Evolutionary conservation across 2,888 invertebrate genomes (phyloP).

Genomic region (Aporophyla nigra): DNA sequence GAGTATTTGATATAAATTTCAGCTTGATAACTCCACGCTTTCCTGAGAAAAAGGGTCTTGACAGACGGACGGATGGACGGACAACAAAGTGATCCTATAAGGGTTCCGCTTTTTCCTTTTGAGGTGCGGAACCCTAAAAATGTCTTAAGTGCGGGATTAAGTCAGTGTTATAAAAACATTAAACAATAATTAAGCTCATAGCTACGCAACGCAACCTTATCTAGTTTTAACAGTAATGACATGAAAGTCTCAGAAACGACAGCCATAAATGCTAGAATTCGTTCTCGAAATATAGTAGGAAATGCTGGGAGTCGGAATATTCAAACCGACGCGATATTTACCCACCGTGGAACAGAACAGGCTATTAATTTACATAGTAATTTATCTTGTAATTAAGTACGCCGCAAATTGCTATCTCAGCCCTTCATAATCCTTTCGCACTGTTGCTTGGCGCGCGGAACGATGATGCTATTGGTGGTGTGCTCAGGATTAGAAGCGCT

Average conservation of each 20-base stretch:
- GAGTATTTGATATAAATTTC: no score
- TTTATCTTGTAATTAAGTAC: conserved; percentile 91
- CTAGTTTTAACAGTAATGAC: conserved; percentile 21
- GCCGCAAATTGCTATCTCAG: conserved; percentile 90
- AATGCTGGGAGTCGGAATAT: conserved; percentile 53
- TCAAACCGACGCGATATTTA: conserved; percentile 64
- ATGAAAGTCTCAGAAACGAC: conserved; percentile 30
- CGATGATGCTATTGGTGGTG: conserved; percentile 73
- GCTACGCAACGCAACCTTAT: not conserved
- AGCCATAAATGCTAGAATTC: conserved; percentile 38
- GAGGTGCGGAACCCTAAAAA: no score
- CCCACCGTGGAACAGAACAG: conserved; percentile 61
- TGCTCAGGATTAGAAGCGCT: conserved; percentile 28
- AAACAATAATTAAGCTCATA: not conserved
- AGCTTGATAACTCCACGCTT: no score
- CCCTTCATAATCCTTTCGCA: conserved; percentile 90
- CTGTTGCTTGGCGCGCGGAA: conserved; percentile 77
- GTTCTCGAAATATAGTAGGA: conserved; percentile 36
- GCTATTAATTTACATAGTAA: conserved; percentile 90
- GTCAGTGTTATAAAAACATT: not conserved
- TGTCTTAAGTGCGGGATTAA: no score
- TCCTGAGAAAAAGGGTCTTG: no score
- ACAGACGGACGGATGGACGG: no score
- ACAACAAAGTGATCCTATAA: no score
- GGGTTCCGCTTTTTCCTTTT: no score